A percentile compares a stretch with the other conserved stretches of the same genome.
Evolutionary conservation across 2,888 invertebrate species (phyloP).

Genomic region (Loripinus fragilis): DNA sequence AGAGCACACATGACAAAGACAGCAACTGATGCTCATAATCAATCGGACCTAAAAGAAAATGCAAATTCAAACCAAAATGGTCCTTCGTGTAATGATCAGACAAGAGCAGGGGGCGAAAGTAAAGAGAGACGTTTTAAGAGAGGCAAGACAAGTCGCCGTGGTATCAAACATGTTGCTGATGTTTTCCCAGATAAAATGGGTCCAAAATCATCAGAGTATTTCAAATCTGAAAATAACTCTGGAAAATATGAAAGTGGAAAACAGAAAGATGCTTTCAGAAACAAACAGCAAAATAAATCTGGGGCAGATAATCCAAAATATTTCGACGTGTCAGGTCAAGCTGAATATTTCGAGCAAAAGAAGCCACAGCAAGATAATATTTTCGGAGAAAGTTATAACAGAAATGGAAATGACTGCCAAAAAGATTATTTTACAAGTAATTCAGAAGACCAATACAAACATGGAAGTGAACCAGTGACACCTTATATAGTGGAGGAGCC

Average conservation of each 20-base stretch:
- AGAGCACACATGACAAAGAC: not conserved
- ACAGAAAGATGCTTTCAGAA: not conserved
- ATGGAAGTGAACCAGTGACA: not conserved
- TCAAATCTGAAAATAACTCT: not conserved
- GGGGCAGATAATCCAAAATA: too few relatives aligned
- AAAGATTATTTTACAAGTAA: not conserved
- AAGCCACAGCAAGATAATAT: too few relatives aligned
- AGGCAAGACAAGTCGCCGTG: slow-evolving; percentile 7
- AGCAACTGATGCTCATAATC: not conserved
- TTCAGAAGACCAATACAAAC: not conserved
- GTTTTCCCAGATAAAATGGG: not conserved
- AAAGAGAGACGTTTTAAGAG: slow-evolving; percentile 11
- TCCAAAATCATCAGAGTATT: not conserved
- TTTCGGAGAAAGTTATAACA: too few relatives aligned
- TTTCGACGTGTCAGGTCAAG: too few relatives aligned
- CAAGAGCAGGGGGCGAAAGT: not conserved
- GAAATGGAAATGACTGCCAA: too few relatives aligned
- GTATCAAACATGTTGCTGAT: slow-evolving; percentile 12
- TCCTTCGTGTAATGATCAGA: not conserved
- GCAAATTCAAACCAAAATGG: not conserved
- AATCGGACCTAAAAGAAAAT: not conserved
- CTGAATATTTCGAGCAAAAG: too few relatives aligned
- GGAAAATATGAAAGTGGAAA: not conserved
- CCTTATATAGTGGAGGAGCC: slow-evolving; percentile 23
- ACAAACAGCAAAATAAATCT: too few relatives aligned